Evolutionary conservation across 2,797 vertebrate genomes (phyloP).

Genomic region (Heteromormyrus szaboi): DNA sequence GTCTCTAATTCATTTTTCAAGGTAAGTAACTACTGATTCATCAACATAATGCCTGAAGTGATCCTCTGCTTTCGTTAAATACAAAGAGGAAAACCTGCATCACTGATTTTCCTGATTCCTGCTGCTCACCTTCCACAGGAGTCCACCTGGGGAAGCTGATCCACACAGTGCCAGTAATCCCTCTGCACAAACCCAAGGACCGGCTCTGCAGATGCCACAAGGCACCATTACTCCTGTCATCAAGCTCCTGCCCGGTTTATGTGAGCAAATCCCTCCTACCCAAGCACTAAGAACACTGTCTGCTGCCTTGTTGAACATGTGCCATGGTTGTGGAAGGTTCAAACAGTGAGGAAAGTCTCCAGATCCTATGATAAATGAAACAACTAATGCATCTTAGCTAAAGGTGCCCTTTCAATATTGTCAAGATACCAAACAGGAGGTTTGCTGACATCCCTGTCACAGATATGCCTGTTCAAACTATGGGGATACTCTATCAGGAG

Average conservation of each 20-base stretch:
- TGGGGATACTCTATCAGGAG: neutral
- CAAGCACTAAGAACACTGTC: neutral
- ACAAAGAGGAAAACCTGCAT: neutral
- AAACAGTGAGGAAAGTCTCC: neutral
- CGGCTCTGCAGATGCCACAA: conserved; percentile 54
- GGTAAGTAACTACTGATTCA: neutral
- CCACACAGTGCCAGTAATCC: conserved; percentile 78
- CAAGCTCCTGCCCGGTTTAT: neutral
- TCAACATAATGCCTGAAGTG: neutral
- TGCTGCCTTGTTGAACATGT: neutral
- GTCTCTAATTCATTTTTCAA: neutral
- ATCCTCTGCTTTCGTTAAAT: neutral
- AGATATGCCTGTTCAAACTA: neutral
- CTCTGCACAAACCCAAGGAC: conserved; percentile 66
- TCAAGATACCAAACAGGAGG: neutral
- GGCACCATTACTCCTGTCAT: neutral
- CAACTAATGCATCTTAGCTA: neutral
- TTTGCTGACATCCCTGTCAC: neutral
- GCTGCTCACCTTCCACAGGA: conserved; percentile 56
- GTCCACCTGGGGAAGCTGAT: conserved; percentile 61
- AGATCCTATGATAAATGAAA: neutral
- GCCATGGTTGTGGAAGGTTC: neutral
- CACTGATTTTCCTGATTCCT: neutral
- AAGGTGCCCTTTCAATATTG: neutral
- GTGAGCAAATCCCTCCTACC: neutral